Evolutionary conservation across 1,140 invertebrate species (phyloP), one percentile per base, ranked within the genome.

Genomic region (Drosophila ananassae): DNA sequence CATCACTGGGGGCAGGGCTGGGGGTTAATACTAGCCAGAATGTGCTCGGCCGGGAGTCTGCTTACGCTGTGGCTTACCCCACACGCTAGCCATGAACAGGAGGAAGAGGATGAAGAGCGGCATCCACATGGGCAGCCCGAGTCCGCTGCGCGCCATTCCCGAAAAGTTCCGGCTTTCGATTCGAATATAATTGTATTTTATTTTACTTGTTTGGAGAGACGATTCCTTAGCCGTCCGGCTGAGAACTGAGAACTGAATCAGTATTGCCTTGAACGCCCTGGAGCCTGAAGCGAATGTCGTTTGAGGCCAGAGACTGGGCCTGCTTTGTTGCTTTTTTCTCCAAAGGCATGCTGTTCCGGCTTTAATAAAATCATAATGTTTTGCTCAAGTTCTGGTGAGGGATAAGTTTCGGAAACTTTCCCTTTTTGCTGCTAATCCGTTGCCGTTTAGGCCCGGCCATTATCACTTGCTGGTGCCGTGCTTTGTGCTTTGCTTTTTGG

Each of bases 401-500:
- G 2, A 50, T 41, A 56, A 44, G 34, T 32, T 62, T 46, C 25
- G 8, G 8, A 1, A 62, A 50, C 32, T 39, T 58, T 50, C 17
- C 24, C 9, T 50, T 28, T 58, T 46, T 12, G 17, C 13, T 24
- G 51, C 57, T 58, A 44, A 76, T 51, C 39, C 46, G 24, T 59
- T 59, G 32, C 52, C 51, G 41, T 64, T 71, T 50, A 50, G 32
- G 47, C 61, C 54, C 67, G 32, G 62, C 59, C 73, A 62, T 69
- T 64, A 78, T 78, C 79, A 79, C 53, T 83, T 83, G 22, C 47
- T 71, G 34, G 3, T 37, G 34, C 41, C 4, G 9, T n/a, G 34
- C 34, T 37, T 37, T 37, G 12, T 9, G 34, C 52, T 53, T 48
- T 52, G 60, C 79, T 82, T 79, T 21, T 46, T 22, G 51, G 76